Evolutionary conservation across 2,888 invertebrate species (phyloP).

Genomic region (Xylota sylvarum): DNA sequence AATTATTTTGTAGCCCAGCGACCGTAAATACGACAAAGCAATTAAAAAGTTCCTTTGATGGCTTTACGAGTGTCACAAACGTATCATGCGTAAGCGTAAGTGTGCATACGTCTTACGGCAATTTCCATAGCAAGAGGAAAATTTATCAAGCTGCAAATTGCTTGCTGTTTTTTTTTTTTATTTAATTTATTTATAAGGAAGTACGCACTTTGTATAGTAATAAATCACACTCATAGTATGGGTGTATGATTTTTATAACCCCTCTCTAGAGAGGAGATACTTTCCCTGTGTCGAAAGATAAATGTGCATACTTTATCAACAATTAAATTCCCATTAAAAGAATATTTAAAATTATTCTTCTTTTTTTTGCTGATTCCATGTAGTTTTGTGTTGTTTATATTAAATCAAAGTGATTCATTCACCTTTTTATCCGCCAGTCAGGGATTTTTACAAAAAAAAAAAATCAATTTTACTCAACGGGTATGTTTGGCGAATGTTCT

Average conservation of each 20-base stretch:
- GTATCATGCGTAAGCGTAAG: background rate
- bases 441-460: background rate
- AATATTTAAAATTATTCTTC: background rate
- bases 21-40: background rate
- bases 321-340: background rate
- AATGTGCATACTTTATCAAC: background rate
- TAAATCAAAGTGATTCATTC: constrained; percentile 48
- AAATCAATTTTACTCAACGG: background rate
- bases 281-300: background rate
- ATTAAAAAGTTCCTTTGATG: background rate
- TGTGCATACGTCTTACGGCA: background rate
- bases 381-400: constrained; percentile 22
- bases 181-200: background rate
- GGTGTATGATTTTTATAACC: background rate
- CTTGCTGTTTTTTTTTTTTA: background rate
- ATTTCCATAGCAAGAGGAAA: background rate
- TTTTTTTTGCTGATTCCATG: background rate
- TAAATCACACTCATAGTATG: background rate
- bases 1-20: background rate
- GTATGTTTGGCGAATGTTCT: constrained; percentile 13
- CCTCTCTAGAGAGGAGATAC: background rate
- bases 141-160: background rate
- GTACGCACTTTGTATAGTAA: background rate
- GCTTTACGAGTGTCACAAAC: constrained; percentile 1
- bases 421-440: constrained; percentile 12